Evolutionary conservation across 2,888 invertebrate species (phyloP).

Genomic region (Chrysolina haemoptera): DNA sequence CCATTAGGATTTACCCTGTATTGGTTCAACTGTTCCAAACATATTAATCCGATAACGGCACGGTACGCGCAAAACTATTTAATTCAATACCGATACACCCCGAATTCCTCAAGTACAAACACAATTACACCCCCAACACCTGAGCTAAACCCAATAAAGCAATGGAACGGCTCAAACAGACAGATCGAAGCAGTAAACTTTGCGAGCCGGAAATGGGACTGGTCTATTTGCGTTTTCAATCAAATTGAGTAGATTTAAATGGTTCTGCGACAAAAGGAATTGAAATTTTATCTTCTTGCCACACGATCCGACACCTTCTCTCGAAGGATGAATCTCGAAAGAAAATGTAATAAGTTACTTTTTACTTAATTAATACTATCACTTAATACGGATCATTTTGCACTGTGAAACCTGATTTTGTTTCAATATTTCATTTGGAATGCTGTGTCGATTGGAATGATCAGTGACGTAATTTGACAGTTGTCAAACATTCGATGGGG

Average conservation of each 20-base stretch:
- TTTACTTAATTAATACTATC: background rate
- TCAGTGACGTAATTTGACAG: too few relatives aligned
- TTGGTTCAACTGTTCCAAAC: too few relatives aligned
- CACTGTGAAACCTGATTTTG: too few relatives aligned
- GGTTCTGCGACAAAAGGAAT: slow-evolving; percentile 42
- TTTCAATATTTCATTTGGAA: too few relatives aligned
- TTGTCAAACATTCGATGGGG: too few relatives aligned
- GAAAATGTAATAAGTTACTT: background rate
- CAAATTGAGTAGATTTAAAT: slow-evolving; percentile 48
- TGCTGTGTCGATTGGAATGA: too few relatives aligned
- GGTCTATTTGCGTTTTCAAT: slow-evolving; percentile 44
- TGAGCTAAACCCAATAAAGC: slow-evolving; percentile 21
- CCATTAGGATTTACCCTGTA: too few relatives aligned
- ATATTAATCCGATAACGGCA: background rate
- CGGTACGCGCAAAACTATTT: slow-evolving; percentile 3
- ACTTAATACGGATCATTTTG: too few relatives aligned
- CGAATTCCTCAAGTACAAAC: background rate
- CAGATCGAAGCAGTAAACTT: slow-evolving; percentile 4
- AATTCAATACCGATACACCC: slow-evolving; percentile 1
- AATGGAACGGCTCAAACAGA: slow-evolving; percentile 8
- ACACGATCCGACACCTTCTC: slow-evolving; percentile 32
- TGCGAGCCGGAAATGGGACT: background rate
- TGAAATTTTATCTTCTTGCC: slow-evolving; percentile 39
- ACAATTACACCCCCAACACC: slow-evolving; percentile 15
- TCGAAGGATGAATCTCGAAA: background rate